Evolutionary conservation across 2,888 invertebrate genomes (phyloP), one percentile per base, ranked within the genome.

Genomic region (Girardia tigrina): DNA sequence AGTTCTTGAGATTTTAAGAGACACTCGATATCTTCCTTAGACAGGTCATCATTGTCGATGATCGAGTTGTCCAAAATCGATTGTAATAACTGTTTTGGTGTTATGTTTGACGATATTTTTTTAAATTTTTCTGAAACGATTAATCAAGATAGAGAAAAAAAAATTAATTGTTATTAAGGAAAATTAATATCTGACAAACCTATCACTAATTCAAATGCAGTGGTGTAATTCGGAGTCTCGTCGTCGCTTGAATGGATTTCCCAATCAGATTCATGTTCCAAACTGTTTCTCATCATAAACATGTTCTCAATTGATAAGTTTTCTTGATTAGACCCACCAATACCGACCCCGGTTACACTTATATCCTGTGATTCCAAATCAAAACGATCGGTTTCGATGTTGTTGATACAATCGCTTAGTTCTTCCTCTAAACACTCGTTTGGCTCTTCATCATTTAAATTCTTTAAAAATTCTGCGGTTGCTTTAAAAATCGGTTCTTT

Each of bases 221-320:
- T 56, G 4, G 56, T 56, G n/a, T 56, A 56, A 56, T 56, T 56
- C n/a, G 56, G 56, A 56, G 56, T 56, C n/a, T 56, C 56, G n/a
- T 56, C 56, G n/a, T 56, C 56, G 23, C 56, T 56, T 4, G 56
- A 56, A 56, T 56, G 56, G 4, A 56, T 56, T n/a, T 56, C 56
- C 56, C 56, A 56, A n/a, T 56, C 56, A 56, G 56, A 56, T 56
- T 56, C 56, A 56, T 56, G 56, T n/a, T 56, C 56, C 56, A 56
- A 8, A 2, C 20, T 56, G n/a, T 4, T 56, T 2, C 56, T n/a
- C 56, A 56, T 56, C 56, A 56, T 56, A 16, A 56, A 56, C 4
- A 56, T 56, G 56, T 56, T 56, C n/a, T 56, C 56, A 56, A 20
- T 20, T n/a, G 56, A 56, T 4, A 56, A 20, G n/a, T 56, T 56